Conservation (phyloP, 2,113 vertebrate species). For the Sakesphorus luctuosus region DNA sequence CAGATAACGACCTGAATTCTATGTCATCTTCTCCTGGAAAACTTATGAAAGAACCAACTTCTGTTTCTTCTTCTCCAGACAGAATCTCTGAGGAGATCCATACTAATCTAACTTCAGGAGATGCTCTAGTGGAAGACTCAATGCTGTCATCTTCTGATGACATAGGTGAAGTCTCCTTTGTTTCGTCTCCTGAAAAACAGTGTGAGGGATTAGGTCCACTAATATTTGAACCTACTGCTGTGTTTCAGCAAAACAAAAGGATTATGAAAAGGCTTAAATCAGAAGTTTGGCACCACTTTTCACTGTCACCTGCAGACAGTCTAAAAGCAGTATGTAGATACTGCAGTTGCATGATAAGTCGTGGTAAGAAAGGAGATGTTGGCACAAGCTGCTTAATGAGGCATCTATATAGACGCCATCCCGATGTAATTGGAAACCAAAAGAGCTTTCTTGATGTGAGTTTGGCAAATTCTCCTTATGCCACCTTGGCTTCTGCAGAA, state of each 20-base stretch:
- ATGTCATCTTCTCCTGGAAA: conserved; percentile 85
- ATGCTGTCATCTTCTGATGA: conserved; percentile 76
- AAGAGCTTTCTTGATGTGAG: conserved; percentile 78
- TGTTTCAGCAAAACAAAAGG: conserved; percentile 94
- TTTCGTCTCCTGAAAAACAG: conserved; percentile 81
- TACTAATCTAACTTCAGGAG: conserved; percentile 69
- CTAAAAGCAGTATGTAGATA: conserved; percentile 93
- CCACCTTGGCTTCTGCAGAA: conserved; percentile 79
- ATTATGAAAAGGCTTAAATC: conserved; percentile 94
- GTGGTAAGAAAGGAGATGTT: conserved; percentile 91
- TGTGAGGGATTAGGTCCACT: conserved; percentile 67
- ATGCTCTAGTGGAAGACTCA: conserved; percentile 71
- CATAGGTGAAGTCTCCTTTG: conserved; percentile 74
- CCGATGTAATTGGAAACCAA: conserved; percentile 86
- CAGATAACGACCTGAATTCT: conserved; percentile 77
- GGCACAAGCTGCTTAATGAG: conserved; percentile 96
- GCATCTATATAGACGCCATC: conserved; percentile 90
- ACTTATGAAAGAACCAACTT: conserved; percentile 77
- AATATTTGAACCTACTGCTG: conserved; percentile 68
- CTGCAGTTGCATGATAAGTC: conserved; percentile 91
- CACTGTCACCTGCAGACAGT: conserved; percentile 86
- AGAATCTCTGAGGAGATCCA: conserved; percentile 79
- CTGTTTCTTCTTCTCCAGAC: conserved; percentile 76
- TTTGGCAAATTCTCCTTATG: conserved; percentile 81
- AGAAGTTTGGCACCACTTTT: conserved; percentile 96